Evolutionary conservation across 1,140 invertebrate genomes (phyloP).

Genomic region (Anadara kagoshimensis): DNA sequence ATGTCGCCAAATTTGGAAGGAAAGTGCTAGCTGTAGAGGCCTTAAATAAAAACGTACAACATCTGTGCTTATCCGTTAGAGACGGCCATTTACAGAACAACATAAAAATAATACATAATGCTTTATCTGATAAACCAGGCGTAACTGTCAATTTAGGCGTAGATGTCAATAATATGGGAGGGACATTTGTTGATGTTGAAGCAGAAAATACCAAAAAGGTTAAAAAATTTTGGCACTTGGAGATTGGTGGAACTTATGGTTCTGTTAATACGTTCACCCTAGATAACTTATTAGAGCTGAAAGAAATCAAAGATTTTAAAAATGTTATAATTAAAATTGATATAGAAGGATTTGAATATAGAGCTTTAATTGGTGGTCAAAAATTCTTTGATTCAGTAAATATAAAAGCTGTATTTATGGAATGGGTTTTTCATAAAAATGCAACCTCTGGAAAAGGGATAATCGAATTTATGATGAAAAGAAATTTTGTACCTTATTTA

Average conservation of each 20-base stretch:
- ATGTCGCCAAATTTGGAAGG: conserved; percentile 21
- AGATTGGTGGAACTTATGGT: neutral
- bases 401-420: conserved; percentile 35
- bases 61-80: conserved; percentile 30
- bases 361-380: conserved; percentile 28
- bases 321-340: conserved; percentile 41
- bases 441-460: too few species aligned
- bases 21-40: conserved; percentile 37
- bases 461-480: too few species aligned
- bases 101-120: conserved; percentile 25
- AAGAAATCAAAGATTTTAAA: conserved; percentile 6
- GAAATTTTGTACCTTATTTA: too few species aligned
- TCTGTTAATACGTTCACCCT: conserved; percentile 18
- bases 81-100: conserved; percentile 25
- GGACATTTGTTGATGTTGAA: conserved; percentile 26
- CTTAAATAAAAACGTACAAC: conserved; percentile 24
- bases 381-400: conserved; percentile 29
- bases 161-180: conserved; percentile 35
- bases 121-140: conserved; percentile 30
- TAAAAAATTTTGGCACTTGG: neutral
- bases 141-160: conserved; percentile 20
- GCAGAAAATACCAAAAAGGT: conserved; percentile 26
- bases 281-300: conserved; percentile 26
- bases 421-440: conserved; percentile 11
- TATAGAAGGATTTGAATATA: conserved; percentile 38